A percentile compares a stretch with the other conserved stretches of the same genome.
Evolutionary conservation across 2,797 vertebrate species (phyloP).

Genomic region (Toxotes lorentzi): DNA sequence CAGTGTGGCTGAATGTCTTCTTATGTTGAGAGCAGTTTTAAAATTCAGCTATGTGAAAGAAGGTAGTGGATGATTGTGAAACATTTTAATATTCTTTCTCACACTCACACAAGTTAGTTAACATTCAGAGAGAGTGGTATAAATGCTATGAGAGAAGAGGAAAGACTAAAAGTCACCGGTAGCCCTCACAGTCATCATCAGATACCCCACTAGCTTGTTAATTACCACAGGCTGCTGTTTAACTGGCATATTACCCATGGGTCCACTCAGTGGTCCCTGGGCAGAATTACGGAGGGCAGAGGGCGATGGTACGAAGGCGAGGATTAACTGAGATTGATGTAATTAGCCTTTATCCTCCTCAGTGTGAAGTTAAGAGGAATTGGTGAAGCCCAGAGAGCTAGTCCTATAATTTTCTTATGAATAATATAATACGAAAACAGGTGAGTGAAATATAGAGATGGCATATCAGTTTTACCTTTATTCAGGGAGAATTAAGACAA

Average conservation of each 20-base stretch:
- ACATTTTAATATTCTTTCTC: conserved; percentile 33
- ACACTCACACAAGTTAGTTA: conserved; percentile 25
- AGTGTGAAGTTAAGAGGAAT: conserved; percentile 39
- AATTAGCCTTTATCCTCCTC: conserved; percentile 65
- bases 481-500: background rate
- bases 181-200: conserved; percentile 42
- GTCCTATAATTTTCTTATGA: conserved; percentile 30
- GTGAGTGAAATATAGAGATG: background rate
- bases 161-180: conserved; percentile 27
- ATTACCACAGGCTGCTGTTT: conserved; percentile 60
- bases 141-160: conserved; percentile 17
- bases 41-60: background rate
- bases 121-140: conserved; percentile 16
- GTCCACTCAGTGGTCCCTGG: conserved; percentile 46
- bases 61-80: background rate
- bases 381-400: conserved; percentile 15
- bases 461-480: background rate
- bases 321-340: conserved; percentile 68
- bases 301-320: conserved; percentile 27
- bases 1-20: background rate
- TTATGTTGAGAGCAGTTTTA: background rate
- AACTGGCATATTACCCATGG: conserved; percentile 58
- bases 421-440: conserved; percentile 37
- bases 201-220: conserved; percentile 55
- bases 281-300: conserved; percentile 48